Conservation (phyloP, 1,140 invertebrate genomes). For the Bombus affinis region DNA sequence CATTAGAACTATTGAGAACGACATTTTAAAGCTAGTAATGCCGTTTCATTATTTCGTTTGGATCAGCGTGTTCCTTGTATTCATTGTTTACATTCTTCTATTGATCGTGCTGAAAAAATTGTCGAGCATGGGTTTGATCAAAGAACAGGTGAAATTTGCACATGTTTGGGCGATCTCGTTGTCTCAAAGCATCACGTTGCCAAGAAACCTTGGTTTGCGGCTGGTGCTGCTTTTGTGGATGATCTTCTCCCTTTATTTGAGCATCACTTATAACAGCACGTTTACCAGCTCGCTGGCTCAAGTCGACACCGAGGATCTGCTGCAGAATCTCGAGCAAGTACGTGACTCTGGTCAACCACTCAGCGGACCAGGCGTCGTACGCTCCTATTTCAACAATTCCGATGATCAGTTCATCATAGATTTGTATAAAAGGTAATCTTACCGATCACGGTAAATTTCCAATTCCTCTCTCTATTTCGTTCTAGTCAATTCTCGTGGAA, state of each 20-base stretch:
- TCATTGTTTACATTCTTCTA: constrained; percentile 1
- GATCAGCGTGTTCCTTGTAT: constrained; percentile 17
- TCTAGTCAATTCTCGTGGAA: neutral
- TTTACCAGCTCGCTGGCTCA: constrained; percentile 46
- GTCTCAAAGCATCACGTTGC: neutral
- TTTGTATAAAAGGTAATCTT: constrained; percentile 30
- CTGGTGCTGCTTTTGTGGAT: constrained; percentile 37
- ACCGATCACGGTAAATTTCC: neutral
- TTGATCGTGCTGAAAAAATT: constrained; percentile 1
- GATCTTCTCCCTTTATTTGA: constrained; percentile 20
- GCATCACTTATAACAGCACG: constrained; percentile 39
- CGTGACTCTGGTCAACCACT: constrained; percentile 40
- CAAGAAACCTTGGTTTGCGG: constrained; percentile 12
- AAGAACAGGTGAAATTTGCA: constrained; percentile 24
- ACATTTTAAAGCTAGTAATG: constrained; percentile 1
- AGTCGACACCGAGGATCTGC: constrained; percentile 11
- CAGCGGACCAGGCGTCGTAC: neutral
- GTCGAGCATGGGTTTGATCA: constrained; percentile 15
- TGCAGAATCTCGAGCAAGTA: constrained; percentile 30
- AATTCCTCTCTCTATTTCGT: neutral
- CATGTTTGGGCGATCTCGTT: constrained; percentile 27
- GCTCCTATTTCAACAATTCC: constrained; percentile 26
- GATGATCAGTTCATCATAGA: constrained; percentile 3
- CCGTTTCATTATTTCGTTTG: constrained; percentile 38
- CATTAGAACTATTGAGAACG: neutral